Evolutionary conservation across 2,113 vertebrate genomes (phyloP).

Genomic region (Conger conger): DNA sequence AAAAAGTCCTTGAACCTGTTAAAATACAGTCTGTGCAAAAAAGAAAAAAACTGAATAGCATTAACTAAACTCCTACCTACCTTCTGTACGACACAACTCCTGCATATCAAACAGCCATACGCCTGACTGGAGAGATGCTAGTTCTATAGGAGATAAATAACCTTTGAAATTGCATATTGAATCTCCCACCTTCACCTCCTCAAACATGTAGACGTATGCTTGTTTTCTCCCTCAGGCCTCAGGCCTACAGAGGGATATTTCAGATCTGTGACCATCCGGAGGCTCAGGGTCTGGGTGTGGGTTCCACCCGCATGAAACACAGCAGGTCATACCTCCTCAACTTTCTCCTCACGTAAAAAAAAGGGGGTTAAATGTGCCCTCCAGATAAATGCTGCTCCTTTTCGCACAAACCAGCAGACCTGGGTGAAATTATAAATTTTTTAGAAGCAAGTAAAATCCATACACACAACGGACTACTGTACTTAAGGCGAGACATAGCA

Average conservation of each 20-base stretch:
- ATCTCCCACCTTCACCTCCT: not conserved
- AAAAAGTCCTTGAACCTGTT: slow-evolving; percentile 7
- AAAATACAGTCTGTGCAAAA: slow-evolving; percentile 5
- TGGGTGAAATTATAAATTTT: too few relatives aligned
- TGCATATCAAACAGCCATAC: not conserved
- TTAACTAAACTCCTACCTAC: slow-evolving; percentile 4
- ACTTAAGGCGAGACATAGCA: too few relatives aligned
- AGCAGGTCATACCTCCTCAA: too few relatives aligned
- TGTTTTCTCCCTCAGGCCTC: not conserved
- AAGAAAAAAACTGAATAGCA: not conserved
- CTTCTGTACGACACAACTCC: not conserved
- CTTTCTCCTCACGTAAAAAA: too few relatives aligned
- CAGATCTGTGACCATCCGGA: not conserved
- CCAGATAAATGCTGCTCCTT: too few relatives aligned
- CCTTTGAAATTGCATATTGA: not conserved
- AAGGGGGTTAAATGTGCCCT: too few relatives aligned
- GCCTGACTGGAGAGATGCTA: not conserved
- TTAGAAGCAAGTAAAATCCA: too few relatives aligned
- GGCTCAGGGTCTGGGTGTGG: not conserved
- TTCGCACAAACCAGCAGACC: too few relatives aligned
- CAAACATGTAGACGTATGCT: not conserved
- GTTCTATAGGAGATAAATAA: not conserved
- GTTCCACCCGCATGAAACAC: too few relatives aligned
- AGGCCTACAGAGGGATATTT: not conserved
- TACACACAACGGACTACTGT: too few relatives aligned